Percentiles rank a stretch among this genome's conserved stretches.
Conservation (phyloP, 92 coral and sea anemone species). For the Palythoa grandis region DNA sequence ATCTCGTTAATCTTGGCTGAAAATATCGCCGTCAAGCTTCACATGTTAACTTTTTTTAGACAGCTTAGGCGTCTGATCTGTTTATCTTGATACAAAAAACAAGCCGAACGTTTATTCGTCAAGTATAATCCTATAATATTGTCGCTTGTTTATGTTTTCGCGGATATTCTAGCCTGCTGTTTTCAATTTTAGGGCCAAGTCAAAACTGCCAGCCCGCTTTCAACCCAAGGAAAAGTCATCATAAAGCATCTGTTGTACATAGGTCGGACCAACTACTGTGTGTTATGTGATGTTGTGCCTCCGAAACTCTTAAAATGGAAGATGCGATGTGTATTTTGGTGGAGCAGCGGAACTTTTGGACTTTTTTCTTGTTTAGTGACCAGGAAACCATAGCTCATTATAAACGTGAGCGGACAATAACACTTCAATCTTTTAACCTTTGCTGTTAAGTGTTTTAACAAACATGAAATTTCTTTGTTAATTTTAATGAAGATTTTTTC, state of each 20-base stretch:
- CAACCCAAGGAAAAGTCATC: constrained; percentile 83
- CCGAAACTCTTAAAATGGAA: background rate
- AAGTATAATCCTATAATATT: too few relatives aligned
- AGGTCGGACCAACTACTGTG: background rate
- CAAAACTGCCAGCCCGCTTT: constrained; percentile 91
- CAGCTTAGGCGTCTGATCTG: too few relatives aligned
- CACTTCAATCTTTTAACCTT: background rate
- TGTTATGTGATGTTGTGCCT: background rate
- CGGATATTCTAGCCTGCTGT: background rate
- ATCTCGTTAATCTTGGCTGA: too few relatives aligned
- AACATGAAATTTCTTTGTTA: background rate
- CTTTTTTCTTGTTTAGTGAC: constrained; percentile 3
- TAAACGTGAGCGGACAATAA: background rate
- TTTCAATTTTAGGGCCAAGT: constrained; percentile 68
- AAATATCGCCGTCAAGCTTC: too few relatives aligned
- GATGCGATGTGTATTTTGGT: constrained; percentile 4
- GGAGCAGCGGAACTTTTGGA: background rate
- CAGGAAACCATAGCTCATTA: background rate
- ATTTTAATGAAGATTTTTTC: background rate
- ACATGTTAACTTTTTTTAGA: too few relatives aligned
- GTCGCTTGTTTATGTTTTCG: background rate
- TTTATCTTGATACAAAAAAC: too few relatives aligned
- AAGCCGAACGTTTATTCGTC: too few relatives aligned
- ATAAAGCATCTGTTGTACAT: constrained; percentile 33
- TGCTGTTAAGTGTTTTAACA: background rate